Conservation (phyloP, 2,797 vertebrate genomes). For the Remorina albescens region DNA sequence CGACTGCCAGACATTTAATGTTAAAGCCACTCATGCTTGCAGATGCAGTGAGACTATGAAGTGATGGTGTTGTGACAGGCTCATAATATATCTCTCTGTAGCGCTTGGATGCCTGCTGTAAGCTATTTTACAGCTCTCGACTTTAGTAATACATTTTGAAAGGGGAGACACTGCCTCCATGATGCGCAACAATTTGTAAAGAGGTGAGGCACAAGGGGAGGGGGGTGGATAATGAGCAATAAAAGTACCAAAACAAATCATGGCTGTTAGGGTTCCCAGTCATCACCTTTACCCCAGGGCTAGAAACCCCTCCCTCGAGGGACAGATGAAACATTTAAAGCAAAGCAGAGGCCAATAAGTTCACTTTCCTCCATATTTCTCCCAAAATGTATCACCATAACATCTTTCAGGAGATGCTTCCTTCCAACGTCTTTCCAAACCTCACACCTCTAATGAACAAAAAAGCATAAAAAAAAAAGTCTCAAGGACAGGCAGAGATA, state of each 20-base stretch:
- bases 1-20: constrained; percentile 48
- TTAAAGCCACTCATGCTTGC: constrained; percentile 58
- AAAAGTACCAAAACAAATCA: too few relatives aligned
- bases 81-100: constrained; percentile 60
- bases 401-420: background rate
- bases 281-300: background rate
- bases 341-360: background rate
- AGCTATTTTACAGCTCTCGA: constrained; percentile 66
- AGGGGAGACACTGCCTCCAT: constrained; percentile 26
- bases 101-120: constrained; percentile 51
- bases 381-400: background rate
- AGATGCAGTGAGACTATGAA: constrained; percentile 48
- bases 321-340: too few relatives aligned
- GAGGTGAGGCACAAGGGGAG: background rate
- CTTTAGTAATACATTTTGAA: constrained; percentile 54
- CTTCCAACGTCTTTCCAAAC: background rate
- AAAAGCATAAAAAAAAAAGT: too few relatives aligned
- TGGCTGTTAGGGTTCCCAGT: background rate
- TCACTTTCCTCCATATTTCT: too few relatives aligned
- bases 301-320: background rate
- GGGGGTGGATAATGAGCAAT: too few relatives aligned
- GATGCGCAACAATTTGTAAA: constrained; percentile 28
- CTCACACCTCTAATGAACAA: background rate
- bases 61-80: constrained; percentile 56
- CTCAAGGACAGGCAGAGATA: background rate